Conservation (phyloP, 2,888 invertebrate species). For the Hemithea aestivaria region DNA sequence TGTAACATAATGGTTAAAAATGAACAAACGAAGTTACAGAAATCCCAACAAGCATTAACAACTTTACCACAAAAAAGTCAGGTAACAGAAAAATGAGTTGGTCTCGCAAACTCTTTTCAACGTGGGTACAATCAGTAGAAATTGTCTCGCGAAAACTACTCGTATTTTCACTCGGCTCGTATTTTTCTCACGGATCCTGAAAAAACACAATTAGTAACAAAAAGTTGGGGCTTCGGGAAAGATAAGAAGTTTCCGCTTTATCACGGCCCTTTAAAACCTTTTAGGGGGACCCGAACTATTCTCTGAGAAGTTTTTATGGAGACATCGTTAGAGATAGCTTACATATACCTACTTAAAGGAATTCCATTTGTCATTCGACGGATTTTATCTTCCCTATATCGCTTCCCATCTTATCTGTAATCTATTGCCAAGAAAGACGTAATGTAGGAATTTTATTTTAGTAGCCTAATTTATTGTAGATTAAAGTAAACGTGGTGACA, state of each 20-base stretch:
- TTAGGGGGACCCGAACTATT: slow-evolving; percentile 21
- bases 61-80: not conserved
- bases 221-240: slow-evolving; percentile 21
- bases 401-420: no score
- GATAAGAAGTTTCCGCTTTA: slow-evolving; percentile 26
- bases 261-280: slow-evolving; percentile 24
- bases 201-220: slow-evolving; percentile 29
- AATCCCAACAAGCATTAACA: no score
- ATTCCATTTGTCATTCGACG: no score
- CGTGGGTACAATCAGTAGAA: slow-evolving; percentile 8
- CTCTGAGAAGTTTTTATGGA: slow-evolving; percentile 17
- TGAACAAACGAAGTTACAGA: no score
- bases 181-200: slow-evolving; percentile 21
- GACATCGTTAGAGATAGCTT: slow-evolving; percentile 22
- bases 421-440: no score
- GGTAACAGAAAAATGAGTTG: slow-evolving; percentile 1
- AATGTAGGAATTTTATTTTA: no score
- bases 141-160: slow-evolving; percentile 16
- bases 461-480: no score
- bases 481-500: no score
- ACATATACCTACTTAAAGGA: not conserved
- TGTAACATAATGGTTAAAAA: no score
- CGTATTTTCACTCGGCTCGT: slow-evolving; percentile 13
- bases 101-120: slow-evolving; percentile 1
- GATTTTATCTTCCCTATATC: no score